Base-by-base conservation (phyloP, 2,888 invertebrate species). In the Microplitis manilae region DNA sequence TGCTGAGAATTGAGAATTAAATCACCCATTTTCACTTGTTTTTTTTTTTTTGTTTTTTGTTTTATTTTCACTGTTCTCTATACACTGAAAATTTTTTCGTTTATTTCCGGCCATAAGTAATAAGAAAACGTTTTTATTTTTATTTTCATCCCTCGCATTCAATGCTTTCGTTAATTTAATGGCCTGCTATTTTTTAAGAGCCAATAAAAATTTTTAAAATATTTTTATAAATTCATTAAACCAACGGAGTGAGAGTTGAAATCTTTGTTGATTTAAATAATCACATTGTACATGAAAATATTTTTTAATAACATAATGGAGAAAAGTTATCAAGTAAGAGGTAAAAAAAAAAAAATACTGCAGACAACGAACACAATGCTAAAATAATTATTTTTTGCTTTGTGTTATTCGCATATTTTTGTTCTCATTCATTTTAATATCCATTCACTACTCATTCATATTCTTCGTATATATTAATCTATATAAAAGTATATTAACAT, bases 1-100 rank as follows among this genome's bases (percentile, higher is more conserved):
- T 70, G 20, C 15, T 61, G 40, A 20, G 73, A 61, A 73, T 77
- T 77, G 41, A 68, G 50, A 73, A 68, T 73, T 77, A 59, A 77
- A 77, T 73, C 38, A 38, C 62, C 30, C 5, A 20, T 39, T 75
- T 65, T 38, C 17, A 30, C n/a, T 67, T 20, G 20, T 20, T 20
- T 20, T 20, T 8, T 13, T 17, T 38, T 40, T 72, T 68, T 62
- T 61, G 60, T 13, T 38, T 41, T 13, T 40, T 64, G 39, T 68
- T 7, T 70, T n/a, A 9, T 59, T 13, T 6, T 13, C 8, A 13
- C n/a, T 64, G 7, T 61, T 60, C 20, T 15, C 50, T 59, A 13
- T 64, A 8, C 6, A 69, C 6, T 17, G 1, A 62, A 40, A 40
- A 7, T 68, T 41, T 15, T 50, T 68, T 38, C n/a, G 8, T 39